These are phyloP conservation scores for Tiliacea aurago DNA, from an alignment of 2,888 invertebrate genomes.

Conservation along the genomic window DNA sequence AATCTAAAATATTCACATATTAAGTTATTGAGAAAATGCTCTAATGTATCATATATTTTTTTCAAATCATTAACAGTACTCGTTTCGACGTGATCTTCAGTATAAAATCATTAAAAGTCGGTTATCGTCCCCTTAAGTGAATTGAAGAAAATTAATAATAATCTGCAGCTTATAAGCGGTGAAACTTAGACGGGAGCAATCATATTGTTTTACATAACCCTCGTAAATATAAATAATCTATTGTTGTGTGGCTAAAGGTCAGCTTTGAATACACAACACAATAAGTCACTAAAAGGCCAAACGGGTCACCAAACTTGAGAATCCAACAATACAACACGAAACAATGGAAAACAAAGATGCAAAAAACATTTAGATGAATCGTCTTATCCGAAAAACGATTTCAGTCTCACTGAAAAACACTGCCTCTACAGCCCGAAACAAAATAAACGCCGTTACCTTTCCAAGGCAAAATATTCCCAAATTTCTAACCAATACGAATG, in stretches of 20 bases:
- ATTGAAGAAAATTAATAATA: conserved; percentile 24
- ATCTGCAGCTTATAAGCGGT: conserved; percentile 14
- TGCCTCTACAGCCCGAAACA: conserved; percentile 43
- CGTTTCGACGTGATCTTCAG: too few species aligned
- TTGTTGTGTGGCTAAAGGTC: conserved; percentile 29
- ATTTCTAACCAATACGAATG: conserved; percentile 67
- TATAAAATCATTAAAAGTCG: too few species aligned
- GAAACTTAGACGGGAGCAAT: conserved; percentile 31
- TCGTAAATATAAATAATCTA: conserved; percentile 53
- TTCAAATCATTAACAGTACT: too few species aligned
- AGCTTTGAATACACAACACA: conserved; percentile 45
- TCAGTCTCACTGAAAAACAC: conserved; percentile 68
- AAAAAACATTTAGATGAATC: conserved; percentile 74
- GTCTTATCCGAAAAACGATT: conserved; percentile 78
- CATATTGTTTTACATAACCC: conserved; percentile 48
- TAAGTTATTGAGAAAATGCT: too few species aligned
- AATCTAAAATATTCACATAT: too few species aligned
- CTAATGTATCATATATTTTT: too few species aligned
- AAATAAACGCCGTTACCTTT: conserved; percentile 55
- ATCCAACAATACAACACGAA: conserved; percentile 54
- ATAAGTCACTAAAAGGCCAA: conserved; percentile 54
- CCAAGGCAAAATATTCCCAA: conserved; percentile 69
- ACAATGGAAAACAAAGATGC: conserved; percentile 71
- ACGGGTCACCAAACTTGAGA: conserved; percentile 51
- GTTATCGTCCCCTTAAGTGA: too few species aligned